Conservation (phyloP, 1,140 invertebrate genomes). For the Cyclargus thomasi region DNA sequence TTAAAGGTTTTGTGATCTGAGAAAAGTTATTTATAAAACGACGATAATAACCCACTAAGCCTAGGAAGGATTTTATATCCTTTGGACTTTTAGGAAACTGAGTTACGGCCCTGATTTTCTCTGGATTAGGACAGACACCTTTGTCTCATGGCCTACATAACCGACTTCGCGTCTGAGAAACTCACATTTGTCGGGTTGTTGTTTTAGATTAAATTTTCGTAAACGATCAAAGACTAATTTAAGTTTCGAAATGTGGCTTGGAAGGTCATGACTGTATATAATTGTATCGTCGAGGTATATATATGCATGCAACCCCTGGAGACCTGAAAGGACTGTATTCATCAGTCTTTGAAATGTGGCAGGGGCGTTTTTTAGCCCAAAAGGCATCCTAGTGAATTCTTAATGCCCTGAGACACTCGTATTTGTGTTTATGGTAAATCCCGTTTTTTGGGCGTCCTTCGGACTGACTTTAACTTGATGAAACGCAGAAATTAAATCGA, state of each 20-base stretch:
- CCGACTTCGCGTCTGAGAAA: slow-evolving; percentile 18
- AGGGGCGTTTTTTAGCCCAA: slow-evolving; percentile 16
- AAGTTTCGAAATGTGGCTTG: slow-evolving; percentile 18
- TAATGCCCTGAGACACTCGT: slow-evolving; percentile 20
- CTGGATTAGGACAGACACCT: slow-evolving; percentile 16
- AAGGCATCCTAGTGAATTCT: slow-evolving; percentile 22
- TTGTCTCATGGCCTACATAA: slow-evolving; percentile 19
- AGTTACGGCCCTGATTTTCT: slow-evolving; percentile 9
- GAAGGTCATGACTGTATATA: slow-evolving; percentile 17
- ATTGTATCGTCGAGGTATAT: slow-evolving; percentile 20
- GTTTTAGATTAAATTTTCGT: slow-evolving; percentile 18
- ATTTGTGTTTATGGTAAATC: slow-evolving; percentile 16
- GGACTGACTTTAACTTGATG: slow-evolving; percentile 1
- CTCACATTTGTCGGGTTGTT: slow-evolving; percentile 22
- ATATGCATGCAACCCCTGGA: slow-evolving; percentile 19
- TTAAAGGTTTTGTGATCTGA: slow-evolving; percentile 14
- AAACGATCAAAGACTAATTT: slow-evolving; percentile 18
- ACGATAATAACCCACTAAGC: slow-evolving; percentile 11
- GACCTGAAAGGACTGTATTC: slow-evolving; percentile 15
- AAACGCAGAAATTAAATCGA: slow-evolving; percentile 1
- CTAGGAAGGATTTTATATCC: slow-evolving; percentile 16
- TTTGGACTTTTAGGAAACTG: slow-evolving; percentile 16
- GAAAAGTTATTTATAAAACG: slow-evolving; percentile 19
- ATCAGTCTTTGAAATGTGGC: slow-evolving; percentile 21
- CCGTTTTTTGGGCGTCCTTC: slow-evolving; percentile 16